These are phyloP conservation scores for Trialeurodes vaporariorum DNA, from an alignment of 1,140 invertebrate genomes.

Conservation along the genomic window DNA sequence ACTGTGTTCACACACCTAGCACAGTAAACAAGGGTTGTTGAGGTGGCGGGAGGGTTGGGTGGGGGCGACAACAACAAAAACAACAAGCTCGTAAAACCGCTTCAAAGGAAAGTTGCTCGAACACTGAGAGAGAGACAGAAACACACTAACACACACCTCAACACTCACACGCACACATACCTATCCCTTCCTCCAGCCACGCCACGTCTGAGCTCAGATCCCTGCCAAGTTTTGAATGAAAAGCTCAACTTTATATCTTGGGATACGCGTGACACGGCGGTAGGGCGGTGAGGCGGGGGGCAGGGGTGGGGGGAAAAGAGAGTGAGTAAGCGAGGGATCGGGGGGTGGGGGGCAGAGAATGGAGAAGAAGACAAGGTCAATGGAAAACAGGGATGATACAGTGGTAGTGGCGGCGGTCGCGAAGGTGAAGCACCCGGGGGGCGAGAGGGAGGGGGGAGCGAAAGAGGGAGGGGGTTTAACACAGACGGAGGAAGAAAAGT, in stretches of 20 bases:
- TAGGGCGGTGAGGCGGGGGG: neutral
- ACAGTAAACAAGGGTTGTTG: neutral
- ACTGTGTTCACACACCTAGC: too few relatives aligned
- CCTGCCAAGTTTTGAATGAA: neutral
- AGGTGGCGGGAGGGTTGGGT: neutral
- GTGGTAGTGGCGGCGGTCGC: conserved; percentile 37
- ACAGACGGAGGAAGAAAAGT: neutral
- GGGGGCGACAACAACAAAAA: too few relatives aligned
- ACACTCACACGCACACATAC: too few relatives aligned
- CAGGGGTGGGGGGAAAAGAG: too few relatives aligned
- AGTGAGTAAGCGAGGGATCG: too few relatives aligned
- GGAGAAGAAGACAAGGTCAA: conserved; percentile 2
- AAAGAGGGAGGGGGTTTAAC: conserved; percentile 21
- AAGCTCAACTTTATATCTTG: neutral
- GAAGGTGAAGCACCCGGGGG: conserved; percentile 21
- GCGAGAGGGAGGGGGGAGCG: conserved; percentile 32
- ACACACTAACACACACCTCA: too few relatives aligned
- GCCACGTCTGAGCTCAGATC: neutral
- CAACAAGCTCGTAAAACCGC: neutral
- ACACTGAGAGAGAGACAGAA: too few relatives aligned
- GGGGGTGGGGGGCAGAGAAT: neutral
- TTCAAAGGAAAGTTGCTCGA: neutral
- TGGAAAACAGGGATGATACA: conserved; percentile 31
- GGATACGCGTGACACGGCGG: neutral
- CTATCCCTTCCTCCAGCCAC: too few relatives aligned